Percentiles rank a stretch among this genome's conserved stretches.
Conservation (phyloP, 2,888 invertebrate species). For the Coremacera marginata region DNA sequence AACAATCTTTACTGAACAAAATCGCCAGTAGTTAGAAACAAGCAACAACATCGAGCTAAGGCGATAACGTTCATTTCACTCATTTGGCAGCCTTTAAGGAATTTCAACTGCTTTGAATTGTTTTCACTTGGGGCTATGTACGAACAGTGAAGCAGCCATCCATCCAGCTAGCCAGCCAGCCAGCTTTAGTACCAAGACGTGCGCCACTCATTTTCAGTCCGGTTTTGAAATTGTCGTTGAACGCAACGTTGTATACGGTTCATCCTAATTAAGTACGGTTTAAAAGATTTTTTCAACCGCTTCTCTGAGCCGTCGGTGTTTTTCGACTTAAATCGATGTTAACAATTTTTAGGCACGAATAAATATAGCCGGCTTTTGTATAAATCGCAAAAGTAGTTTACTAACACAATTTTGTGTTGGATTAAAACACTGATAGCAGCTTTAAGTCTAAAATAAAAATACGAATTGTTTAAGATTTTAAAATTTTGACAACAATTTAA, state of each 20-base stretch:
- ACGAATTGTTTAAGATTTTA: not conserved
- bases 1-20: slow-evolving; percentile 12
- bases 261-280: slow-evolving; percentile 10
- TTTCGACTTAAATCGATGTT: not conserved
- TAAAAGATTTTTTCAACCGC: not conserved
- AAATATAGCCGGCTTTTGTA: slow-evolving; percentile 11
- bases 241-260: slow-evolving; percentile 46
- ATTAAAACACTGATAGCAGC: not conserved
- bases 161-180: slow-evolving; percentile 20
- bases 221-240: slow-evolving; percentile 62
- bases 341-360: slow-evolving; percentile 3
- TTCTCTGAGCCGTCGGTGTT: slow-evolving; percentile 25
- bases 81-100: slow-evolving; percentile 43
- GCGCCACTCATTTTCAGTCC: slow-evolving; percentile 60
- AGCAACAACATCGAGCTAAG: not conserved
- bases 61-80: not conserved
- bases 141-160: slow-evolving; percentile 26
- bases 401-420: not conserved
- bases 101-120: slow-evolving; percentile 44
- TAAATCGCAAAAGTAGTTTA: not conserved
- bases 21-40: slow-evolving; percentile 17
- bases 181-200: slow-evolving; percentile 42
- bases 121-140: slow-evolving; percentile 1
- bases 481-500: not conserved
- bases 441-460: not conserved